phyloP scores from a whole-genome alignment of 1,140 invertebrate genomes.

The Panulirus ornatus region DNA sequence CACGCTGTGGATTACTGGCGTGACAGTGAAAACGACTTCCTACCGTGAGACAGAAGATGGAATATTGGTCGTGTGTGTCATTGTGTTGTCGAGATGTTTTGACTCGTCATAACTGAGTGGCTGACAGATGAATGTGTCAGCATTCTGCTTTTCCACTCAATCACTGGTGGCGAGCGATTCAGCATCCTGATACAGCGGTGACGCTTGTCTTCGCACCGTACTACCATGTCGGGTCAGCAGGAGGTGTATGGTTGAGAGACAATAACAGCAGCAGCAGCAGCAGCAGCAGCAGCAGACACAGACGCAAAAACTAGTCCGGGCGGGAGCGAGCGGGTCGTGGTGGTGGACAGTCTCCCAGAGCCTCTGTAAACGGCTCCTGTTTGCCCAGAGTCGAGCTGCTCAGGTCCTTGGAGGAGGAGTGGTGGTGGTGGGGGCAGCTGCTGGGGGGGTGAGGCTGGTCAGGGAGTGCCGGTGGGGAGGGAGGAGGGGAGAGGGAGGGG shows the following conservation, averaged over 20 bases:
- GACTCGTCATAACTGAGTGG: neutral
- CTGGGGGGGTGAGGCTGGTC: neutral
- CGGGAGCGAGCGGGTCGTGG: slow-evolving; percentile 21
- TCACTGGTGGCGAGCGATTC: neutral
- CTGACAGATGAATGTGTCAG: neutral
- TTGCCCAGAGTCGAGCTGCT: slow-evolving; percentile 67
- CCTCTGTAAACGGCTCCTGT: slow-evolving; percentile 69
- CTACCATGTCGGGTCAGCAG: too few relatives aligned
- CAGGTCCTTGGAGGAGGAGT: slow-evolving; percentile 51
- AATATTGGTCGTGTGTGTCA: neutral
- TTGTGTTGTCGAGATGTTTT: neutral
- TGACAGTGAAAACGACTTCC: too few relatives aligned
- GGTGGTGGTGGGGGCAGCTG: neutral
- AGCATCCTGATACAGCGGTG: neutral
- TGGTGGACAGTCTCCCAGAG: slow-evolving; percentile 47
- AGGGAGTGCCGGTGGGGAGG: neutral
- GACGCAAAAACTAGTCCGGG: slow-evolving; percentile 36
- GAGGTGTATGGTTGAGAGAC: neutral
- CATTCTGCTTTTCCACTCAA: neutral
- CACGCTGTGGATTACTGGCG: too few relatives aligned
- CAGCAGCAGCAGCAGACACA: neutral
- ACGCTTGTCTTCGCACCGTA: too few relatives aligned
- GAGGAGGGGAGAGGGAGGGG: neutral
- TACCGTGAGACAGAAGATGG: neutral
- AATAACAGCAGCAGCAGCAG: neutral